phyloP scores from a whole-genome alignment of 2,113 vertebrate genomes.

The Panthera tigris region DNA sequence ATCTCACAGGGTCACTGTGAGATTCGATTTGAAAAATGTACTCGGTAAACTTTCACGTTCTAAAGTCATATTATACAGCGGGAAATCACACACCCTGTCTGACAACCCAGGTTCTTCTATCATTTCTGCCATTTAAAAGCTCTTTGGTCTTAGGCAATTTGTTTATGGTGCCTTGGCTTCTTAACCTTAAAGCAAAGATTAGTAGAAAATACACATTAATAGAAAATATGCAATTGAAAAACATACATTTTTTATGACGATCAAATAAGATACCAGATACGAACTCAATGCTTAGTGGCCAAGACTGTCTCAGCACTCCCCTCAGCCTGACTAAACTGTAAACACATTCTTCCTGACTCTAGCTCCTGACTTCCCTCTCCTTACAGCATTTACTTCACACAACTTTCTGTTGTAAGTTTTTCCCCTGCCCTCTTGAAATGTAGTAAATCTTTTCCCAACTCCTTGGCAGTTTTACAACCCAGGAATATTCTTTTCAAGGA shows the following conservation, averaged over 20 bases:
- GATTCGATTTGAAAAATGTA: not conserved
- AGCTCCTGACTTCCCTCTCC: not conserved
- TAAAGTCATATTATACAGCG: not conserved
- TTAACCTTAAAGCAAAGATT: not conserved
- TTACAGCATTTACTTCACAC: not conserved
- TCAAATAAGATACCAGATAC: not conserved
- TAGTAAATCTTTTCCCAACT: not conserved
- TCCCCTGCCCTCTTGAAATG: not conserved
- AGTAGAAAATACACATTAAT: not conserved
- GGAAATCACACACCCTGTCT: not conserved
- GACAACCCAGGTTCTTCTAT: not conserved
- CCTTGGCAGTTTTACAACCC: not conserved
- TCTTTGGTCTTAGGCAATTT: not conserved
- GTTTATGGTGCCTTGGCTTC: not conserved
- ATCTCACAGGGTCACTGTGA: not conserved
- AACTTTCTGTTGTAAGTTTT: not conserved
- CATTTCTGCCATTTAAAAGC: not conserved
- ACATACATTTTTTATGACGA: not conserved
- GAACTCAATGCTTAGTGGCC: not conserved
- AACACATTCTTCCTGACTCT: not conserved
- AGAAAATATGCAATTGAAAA: not conserved
- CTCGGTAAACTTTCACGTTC: not conserved
- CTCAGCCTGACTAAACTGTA: not conserved
- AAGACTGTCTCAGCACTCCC: not conserved
- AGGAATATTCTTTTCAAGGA: not conserved